phyloP scores from a whole-genome alignment of 1,140 invertebrate genomes.

The Oscheius sp. region DNA sequence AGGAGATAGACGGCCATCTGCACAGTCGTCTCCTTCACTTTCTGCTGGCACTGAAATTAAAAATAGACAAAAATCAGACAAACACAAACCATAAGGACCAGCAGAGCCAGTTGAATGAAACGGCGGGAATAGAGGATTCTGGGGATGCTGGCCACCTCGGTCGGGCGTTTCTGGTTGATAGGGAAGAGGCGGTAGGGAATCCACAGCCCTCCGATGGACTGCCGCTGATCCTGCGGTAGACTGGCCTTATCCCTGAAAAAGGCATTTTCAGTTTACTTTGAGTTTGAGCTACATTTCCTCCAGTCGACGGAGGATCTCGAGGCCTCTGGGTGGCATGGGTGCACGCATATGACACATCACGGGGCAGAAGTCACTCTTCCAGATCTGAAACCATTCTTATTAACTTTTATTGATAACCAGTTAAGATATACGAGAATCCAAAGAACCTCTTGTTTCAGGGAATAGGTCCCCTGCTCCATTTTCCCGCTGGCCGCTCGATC shows the following conservation, averaged over 20 bases:
- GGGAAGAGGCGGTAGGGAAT: slow-evolving; percentile 16
- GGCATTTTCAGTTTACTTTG: background rate
- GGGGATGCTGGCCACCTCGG: background rate
- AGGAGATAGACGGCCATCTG: slow-evolving; percentile 31
- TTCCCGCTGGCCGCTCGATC: background rate
- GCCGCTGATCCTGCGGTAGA: background rate
- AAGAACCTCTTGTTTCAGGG: background rate
- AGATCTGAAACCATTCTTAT: slow-evolving; percentile 1
- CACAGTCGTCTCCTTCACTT: background rate
- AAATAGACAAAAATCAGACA: background rate
- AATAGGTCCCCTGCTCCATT: slow-evolving; percentile 7
- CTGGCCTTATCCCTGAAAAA: background rate
- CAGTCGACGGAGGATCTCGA: no score
- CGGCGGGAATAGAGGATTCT: slow-evolving; percentile 9
- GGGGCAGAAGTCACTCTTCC: slow-evolving; percentile 24
- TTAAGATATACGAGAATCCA: background rate
- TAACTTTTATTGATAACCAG: background rate
- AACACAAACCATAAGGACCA: background rate
- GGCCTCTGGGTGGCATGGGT: background rate
- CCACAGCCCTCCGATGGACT: background rate
- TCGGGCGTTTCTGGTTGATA: background rate
- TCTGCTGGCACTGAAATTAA: no score
- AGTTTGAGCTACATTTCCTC: background rate
- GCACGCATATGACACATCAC: slow-evolving; percentile 25
- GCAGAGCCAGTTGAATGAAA: slow-evolving; percentile 13